Evolutionary conservation across 2,797 vertebrate genomes (phyloP), one percentile per base, ranked within the genome.

Genomic region (Gymnoscopelus braueri): DNA sequence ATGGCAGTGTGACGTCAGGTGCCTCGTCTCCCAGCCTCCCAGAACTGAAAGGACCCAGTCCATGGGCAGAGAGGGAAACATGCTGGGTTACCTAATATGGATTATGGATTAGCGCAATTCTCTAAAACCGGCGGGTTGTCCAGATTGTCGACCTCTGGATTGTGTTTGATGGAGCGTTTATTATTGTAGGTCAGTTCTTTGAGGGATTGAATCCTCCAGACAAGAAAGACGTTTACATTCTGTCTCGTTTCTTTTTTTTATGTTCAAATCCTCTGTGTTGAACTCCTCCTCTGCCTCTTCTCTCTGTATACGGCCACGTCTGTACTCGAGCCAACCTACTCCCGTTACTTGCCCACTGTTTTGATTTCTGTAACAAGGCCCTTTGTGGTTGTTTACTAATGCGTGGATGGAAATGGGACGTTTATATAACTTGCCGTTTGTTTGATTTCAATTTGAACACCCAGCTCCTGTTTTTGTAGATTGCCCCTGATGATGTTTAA

Each of bases 81-180:
- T 75, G 79, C 82, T 82, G 83, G 82, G 87, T 86, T 80, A 84
- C 71, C 52, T 2, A 64, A 75, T 9, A 50, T 51, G 82, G 81
- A 88, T 86, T 80, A 72, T 75, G 75, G 81, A 83, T 85, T 78
- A 26, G 65, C 68, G 66, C 70, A 86, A 74, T 70, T 75, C 71
- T 76, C 71, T 5, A 4, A 14, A 79, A 70, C 47, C 49, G 82
- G 82, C 79, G 82, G 83, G 80, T 87, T 81, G 39, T 85, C 63
- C 69, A 57, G 74, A 74, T 82, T 80, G 81, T 83, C 63, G 78
- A 65, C 73, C 67, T 91, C 87, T 92, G 90, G 92, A 85, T 91
- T 84, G 85, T 84, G 83, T 67, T 88, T 67, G 74, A 81, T 82
- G 75, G 80, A 79, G 74, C 79, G 84, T 87, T 86, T 80, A 75